A percentile compares a stretch with the other conserved stretches of the same genome.
Conservation (phyloP, 2,797 vertebrate genomes). For the Sarcoramphus papa region DNA sequence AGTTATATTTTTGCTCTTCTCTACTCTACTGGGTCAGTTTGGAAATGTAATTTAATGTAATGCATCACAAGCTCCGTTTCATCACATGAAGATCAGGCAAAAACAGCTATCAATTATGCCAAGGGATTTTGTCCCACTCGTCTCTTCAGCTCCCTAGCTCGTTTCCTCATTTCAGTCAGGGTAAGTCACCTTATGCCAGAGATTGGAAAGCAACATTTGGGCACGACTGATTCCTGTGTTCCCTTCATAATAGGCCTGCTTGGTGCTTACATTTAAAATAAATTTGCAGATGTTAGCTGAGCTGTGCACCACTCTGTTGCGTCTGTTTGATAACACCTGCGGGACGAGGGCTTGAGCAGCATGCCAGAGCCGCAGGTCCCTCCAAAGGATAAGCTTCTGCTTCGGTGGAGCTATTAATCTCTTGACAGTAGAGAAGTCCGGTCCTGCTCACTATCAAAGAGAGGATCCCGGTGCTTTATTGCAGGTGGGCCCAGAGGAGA, state of each 20-base stretch:
- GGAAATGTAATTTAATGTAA: not conserved
- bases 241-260: not conserved
- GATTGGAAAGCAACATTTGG: not conserved
- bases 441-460: not conserved
- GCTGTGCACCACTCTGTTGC: not conserved
- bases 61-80: constrained; percentile 2
- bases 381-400: not conserved
- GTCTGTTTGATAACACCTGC: not conserved
- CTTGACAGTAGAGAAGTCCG: not conserved
- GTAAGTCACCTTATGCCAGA: not conserved
- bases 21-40: not conserved
- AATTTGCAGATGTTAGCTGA: not conserved
- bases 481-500: not conserved
- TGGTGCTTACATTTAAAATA: not conserved
- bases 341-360: not conserved
- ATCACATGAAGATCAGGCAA: not conserved
- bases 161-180: not conserved
- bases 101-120: not conserved
- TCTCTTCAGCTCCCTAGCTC: not conserved
- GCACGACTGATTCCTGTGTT: not conserved
- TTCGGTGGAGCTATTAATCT: not conserved
- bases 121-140: not conserved
- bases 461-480: not conserved
- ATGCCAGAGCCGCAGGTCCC: not conserved
- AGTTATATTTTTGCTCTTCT: not conserved